Evolutionary conservation across 2,113 vertebrate species (phyloP).

Genomic region (Nibea albiflora): DNA sequence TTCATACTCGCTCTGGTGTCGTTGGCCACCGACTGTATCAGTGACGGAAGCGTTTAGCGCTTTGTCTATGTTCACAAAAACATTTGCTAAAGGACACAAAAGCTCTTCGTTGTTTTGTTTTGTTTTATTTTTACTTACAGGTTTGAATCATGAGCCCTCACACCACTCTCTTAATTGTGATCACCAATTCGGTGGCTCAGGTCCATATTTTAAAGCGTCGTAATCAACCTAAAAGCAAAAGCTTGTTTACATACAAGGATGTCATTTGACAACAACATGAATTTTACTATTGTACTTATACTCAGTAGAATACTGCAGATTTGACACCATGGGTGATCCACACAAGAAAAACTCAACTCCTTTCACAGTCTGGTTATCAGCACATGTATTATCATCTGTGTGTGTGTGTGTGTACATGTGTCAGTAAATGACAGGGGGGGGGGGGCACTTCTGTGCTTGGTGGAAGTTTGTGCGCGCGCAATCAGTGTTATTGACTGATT

Average conservation of each 20-base stretch:
- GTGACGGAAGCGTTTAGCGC: background rate
- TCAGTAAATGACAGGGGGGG: slow-evolving; percentile 23
- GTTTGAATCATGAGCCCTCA: background rate
- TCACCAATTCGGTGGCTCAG: background rate
- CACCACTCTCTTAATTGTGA: background rate
- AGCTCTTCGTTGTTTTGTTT: background rate
- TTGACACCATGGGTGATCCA: slow-evolving; percentile 14
- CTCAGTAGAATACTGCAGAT: background rate
- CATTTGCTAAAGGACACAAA: background rate
- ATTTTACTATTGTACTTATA: too few relatives aligned
- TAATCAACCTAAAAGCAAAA: background rate
- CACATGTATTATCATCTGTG: slow-evolving; percentile 38
- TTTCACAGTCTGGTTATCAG: slow-evolving; percentile 14
- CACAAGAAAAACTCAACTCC: slow-evolving; percentile 19
- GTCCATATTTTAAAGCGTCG: background rate
- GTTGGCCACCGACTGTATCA: background rate
- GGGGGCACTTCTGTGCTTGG: slow-evolving; percentile 5
- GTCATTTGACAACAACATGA: background rate
- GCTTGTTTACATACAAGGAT: background rate
- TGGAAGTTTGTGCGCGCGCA: slow-evolving; percentile 37
- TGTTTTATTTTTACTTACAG: background rate
- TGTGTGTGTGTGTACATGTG: slow-evolving; percentile 10
- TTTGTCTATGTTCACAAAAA: background rate
- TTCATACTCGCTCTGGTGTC: background rate
- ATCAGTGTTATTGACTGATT: slow-evolving; percentile 76